phyloP scores from a whole-genome alignment of 2,797 vertebrate genomes.

The Lacerta agilis region DNA sequence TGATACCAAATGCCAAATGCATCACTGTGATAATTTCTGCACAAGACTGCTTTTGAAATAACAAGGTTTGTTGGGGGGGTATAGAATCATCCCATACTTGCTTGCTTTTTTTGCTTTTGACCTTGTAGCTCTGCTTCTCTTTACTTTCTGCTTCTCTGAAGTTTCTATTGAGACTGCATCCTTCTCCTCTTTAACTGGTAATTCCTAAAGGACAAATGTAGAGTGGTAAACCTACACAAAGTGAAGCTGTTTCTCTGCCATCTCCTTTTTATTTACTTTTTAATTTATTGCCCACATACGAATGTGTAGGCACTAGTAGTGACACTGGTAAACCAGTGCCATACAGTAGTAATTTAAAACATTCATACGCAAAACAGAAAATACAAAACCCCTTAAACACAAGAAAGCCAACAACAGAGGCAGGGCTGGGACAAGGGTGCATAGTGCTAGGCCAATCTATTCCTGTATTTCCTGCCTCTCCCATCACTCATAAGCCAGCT shows the following conservation, averaged over 20 bases:
- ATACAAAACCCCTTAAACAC: neutral
- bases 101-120: conserved; percentile 75
- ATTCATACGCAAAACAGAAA: neutral
- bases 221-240: neutral
- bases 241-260: neutral
- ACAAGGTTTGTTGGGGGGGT: neutral
- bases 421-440: neutral
- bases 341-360: neutral
- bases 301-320: neutral
- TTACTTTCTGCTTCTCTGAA: conserved; percentile 62
- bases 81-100: conserved; percentile 77
- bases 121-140: conserved; percentile 72
- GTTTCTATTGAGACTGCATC: conserved; percentile 51
- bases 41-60: conserved; percentile 3
- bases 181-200: conserved; percentile 69
- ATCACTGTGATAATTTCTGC: neutral
- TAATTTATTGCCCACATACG: neutral
- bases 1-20: neutral
- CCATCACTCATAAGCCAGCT: neutral
- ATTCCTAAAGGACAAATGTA: conserved; percentile 74
- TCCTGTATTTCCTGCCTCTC: neutral
- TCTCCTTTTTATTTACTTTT: neutral
- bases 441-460: neutral
- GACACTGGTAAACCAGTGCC: neutral
- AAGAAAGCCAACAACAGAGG: neutral